Percentiles rank a stretch among this genome's conserved stretches.
Conservation (phyloP, 2,797 vertebrate species). For the Streptopelia turtur region DNA sequence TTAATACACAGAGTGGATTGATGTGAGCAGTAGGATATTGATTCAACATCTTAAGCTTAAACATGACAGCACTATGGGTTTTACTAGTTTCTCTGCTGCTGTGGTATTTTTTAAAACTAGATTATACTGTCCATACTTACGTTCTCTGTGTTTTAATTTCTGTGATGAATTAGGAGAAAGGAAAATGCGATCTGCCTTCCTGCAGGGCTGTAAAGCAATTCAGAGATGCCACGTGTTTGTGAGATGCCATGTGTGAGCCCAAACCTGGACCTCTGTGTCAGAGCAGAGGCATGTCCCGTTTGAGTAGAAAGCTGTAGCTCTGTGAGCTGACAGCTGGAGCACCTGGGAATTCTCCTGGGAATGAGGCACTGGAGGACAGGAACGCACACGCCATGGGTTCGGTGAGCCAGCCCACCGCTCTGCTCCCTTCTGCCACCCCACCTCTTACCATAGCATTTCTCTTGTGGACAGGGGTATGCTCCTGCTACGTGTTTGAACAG, state of each 20-base stretch:
- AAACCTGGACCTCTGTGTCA: not conserved
- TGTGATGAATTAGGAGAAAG: not conserved
- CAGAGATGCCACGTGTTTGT: not conserved
- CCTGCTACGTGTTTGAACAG: fast-evolving
- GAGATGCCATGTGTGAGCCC: not conserved
- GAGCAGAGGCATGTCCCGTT: not conserved
- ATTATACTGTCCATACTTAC: not conserved
- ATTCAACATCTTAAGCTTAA: not conserved
- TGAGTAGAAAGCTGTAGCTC: not conserved
- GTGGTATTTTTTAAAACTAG: not conserved
- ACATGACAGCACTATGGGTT: not conserved
- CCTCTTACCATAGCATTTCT: not conserved
- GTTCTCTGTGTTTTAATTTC: conserved; percentile 6
- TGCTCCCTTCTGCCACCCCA: not conserved
- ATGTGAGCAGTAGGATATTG: not conserved
- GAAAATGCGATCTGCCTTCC: not conserved
- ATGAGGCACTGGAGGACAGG: not conserved
- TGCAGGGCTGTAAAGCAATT: not conserved
- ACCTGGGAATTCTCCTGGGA: not conserved
- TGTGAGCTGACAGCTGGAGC: not conserved
- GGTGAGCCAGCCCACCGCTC: not conserved
- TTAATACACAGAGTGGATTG: not conserved
- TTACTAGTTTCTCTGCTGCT: not conserved
- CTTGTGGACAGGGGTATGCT: not conserved
- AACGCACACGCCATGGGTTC: fast-evolving